Evolutionary conservation across 2,888 invertebrate genomes (phyloP).

Genomic region (Ochropleura plecta): DNA sequence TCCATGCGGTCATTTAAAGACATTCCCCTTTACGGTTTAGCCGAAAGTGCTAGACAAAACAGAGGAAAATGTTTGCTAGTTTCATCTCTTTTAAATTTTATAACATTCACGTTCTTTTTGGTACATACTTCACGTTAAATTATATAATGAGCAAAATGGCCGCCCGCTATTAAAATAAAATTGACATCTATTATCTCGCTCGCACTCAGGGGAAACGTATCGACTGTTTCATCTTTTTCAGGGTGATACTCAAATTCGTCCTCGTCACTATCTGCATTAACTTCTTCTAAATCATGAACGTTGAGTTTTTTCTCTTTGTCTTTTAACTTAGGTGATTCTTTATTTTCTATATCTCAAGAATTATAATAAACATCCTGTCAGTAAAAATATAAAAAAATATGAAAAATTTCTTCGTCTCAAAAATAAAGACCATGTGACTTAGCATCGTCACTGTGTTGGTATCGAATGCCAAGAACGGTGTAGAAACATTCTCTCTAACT

Average conservation of each 20-base stretch:
- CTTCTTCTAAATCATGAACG: constrained; percentile 23
- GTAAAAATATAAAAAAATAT: constrained; percentile 26
- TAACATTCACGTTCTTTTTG: constrained; percentile 7
- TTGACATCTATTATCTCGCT: constrained; percentile 79
- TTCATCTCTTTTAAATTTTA: not conserved
- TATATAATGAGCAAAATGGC: constrained; percentile 58
- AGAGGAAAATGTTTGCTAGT: not conserved
- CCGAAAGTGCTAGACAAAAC: not conserved
- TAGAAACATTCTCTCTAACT: constrained; percentile 89
- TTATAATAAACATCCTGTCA: constrained; percentile 16
- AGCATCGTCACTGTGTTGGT: constrained; percentile 56
- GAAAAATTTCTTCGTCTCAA: constrained; percentile 40
- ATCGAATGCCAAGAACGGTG: constrained; percentile 86
- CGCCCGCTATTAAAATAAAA: constrained; percentile 72
- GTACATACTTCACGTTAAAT: constrained; percentile 22
- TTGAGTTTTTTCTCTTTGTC: constrained; percentile 2
- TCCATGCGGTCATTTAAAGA: constrained; percentile 15
- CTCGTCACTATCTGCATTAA: constrained; percentile 6
- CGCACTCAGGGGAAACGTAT: constrained; percentile 73
- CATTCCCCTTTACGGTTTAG: not conserved
- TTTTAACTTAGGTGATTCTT: constrained; percentile 25
- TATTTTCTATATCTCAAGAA: constrained; percentile 6
- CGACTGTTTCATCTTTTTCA: constrained; percentile 66
- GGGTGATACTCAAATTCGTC: constrained; percentile 44
- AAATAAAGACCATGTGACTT: constrained; percentile 53